Conservation (phyloP, 2,888 invertebrate species). For the Phaonia tiefii region DNA sequence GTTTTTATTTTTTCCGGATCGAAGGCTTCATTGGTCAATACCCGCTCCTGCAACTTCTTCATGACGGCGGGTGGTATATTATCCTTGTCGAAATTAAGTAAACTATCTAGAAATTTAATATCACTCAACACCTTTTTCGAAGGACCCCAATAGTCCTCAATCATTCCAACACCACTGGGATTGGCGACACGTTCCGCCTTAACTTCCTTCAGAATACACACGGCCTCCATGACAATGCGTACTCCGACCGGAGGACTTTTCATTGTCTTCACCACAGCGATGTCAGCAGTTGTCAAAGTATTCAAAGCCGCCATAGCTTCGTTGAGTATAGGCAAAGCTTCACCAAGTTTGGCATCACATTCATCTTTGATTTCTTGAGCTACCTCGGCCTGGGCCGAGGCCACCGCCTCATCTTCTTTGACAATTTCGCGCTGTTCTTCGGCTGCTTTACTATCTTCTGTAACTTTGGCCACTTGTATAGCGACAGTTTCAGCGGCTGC, state of each 20-base stretch:
- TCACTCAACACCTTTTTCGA: constrained; percentile 94
- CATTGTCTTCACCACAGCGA: constrained; percentile 97
- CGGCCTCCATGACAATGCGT: constrained; percentile 95
- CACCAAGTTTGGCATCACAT: constrained; percentile 94
- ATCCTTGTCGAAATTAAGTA: constrained; percentile 94
- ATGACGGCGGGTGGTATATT: constrained; percentile 92
- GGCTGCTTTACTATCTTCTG: constrained; percentile 92
- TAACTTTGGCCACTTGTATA: constrained; percentile 91
- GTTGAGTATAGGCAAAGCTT: constrained; percentile 95
- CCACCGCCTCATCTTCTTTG: constrained; percentile 89
- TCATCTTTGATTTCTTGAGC: constrained; percentile 95
- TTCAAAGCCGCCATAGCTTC: constrained; percentile 92
- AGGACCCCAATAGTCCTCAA: constrained; percentile 96
- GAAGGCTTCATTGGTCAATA: constrained; percentile 91
- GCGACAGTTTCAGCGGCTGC: constrained; percentile 94
- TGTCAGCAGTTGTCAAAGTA: constrained; percentile 92
- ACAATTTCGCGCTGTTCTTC: constrained; percentile 84
- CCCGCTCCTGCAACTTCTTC: constrained; percentile 90
- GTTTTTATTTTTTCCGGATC: constrained; percentile 94
- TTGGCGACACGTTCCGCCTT: constrained; percentile 94
- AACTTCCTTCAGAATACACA: constrained; percentile 95
- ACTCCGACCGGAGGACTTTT: constrained; percentile 96
- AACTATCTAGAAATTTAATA: constrained; percentile 93
- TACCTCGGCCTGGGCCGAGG: constrained; percentile 87
- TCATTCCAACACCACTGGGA: constrained; percentile 90